phyloP scores from a whole-genome alignment of 2,113 vertebrate genomes.

The cattle (Bos taurus) region DNA sequence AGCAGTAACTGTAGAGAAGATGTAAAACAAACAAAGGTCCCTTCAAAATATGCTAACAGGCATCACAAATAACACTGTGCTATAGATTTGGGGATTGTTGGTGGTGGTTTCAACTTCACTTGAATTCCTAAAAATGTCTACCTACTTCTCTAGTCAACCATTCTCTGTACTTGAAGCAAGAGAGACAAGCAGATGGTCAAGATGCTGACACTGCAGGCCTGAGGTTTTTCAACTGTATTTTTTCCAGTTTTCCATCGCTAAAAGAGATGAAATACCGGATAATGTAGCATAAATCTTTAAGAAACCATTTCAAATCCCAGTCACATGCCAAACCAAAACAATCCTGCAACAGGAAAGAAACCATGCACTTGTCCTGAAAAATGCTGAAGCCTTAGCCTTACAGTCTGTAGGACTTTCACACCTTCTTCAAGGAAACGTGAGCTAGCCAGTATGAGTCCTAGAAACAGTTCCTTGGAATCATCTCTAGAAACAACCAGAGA shows the following conservation, averaged over 20 bases:
- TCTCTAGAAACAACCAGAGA: slow-evolving; percentile 49
- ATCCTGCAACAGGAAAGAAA: not conserved
- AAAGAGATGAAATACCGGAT: not conserved
- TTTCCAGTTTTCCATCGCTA: not conserved
- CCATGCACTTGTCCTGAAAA: slow-evolving; percentile 9
- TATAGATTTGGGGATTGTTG: not conserved
- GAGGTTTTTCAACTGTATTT: not conserved
- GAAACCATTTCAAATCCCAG: slow-evolving; percentile 25
- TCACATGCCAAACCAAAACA: not conserved
- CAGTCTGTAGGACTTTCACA: slow-evolving; percentile 23
- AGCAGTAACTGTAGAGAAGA: slow-evolving; percentile 24
- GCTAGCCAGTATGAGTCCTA: slow-evolving; percentile 32
- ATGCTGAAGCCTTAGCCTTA: not conserved
- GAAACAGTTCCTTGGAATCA: slow-evolving; percentile 33
- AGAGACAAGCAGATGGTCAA: slow-evolving; percentile 28
- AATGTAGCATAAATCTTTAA: not conserved
- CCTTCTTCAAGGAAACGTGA: slow-evolving; percentile 34
- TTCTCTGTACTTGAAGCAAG: not conserved
- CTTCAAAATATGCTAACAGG: not conserved
- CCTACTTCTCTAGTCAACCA: not conserved
- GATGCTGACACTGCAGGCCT: not conserved
- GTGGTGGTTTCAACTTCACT: not conserved
- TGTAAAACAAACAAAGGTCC: not conserved
- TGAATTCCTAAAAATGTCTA: slow-evolving; percentile 21
- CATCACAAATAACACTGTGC: not conserved